Evolutionary conservation across 2,888 invertebrate species (phyloP), one percentile per base, ranked within the genome.

Genomic region (Limnephilus marmoratus): DNA sequence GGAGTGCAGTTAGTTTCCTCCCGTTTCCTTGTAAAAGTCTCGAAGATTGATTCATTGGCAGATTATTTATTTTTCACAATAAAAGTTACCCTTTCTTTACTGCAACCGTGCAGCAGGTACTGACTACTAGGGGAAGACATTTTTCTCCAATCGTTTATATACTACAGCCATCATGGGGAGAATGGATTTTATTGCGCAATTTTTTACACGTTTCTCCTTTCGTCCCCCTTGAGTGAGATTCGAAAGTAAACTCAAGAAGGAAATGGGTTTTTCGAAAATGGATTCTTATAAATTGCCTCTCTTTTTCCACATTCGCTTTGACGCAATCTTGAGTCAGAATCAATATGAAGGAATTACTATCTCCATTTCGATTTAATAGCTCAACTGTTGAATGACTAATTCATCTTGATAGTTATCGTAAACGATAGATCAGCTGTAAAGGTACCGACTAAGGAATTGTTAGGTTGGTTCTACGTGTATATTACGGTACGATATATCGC

Each of bases 11-110:
- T 85, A 53, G 31, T 49, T 85, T 90, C 31, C 68, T 90, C 68
- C 68, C 41, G 31, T 37, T 85, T 85, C 53, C 90, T 83, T 85
- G 90, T 85, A 85, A 53, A 82, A 82, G 90, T 90, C 85, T 90
- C 68, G n/a, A 41, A 90, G 93, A 93, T 93, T 93, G 93, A 93
- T 93, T 93, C 93, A 93, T 93, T 93, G 92, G 89, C 92, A 91
- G 93, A 93, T 93, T 92, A 93, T 93, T 93, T 93, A 93, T 93
- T 92, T 93, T 93, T 92, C 93, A 92, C 93, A 92, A 93, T 93
- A 91, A 92, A 93, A 90, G 91, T 92, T 90, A 89, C 91, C 93
- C 90, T 90, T 92, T 92, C 93, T 92, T 91, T 92, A 91, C 91
- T 91, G 91, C 81, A 90, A n/a, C 90, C 90, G 80, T 88, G 91